Conservation (phyloP, 2,113 vertebrate species). For the Circaetus cinerascens region DNA sequence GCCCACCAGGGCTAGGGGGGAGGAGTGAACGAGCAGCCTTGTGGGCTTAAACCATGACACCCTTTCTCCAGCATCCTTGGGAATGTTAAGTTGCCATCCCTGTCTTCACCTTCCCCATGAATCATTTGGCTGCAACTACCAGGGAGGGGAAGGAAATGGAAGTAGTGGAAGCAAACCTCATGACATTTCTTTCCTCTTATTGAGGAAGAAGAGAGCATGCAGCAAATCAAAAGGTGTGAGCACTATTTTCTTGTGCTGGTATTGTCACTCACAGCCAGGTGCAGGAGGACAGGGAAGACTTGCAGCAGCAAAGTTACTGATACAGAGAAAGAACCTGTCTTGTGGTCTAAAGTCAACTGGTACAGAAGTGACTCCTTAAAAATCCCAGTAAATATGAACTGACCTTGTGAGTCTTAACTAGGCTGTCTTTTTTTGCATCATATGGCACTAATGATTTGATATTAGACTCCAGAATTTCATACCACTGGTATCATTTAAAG, state of each 20-base stretch:
- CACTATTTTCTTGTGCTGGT: background rate
- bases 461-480: background rate
- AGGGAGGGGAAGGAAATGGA: background rate
- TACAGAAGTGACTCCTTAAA: background rate
- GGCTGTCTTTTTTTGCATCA: background rate
- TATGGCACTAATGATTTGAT: background rate
- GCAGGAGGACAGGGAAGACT: background rate
- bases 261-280: background rate
- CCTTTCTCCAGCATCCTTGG: background rate
- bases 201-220: background rate
- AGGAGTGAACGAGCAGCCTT: too few relatives aligned
- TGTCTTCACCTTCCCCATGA: background rate
- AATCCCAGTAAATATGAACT: background rate
- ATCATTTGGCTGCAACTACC: background rate
- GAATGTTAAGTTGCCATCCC: background rate
- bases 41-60: too few relatives aligned
- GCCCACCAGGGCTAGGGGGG: fast-evolving
- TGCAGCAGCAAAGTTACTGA: background rate
- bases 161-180: background rate
- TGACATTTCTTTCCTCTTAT: background rate
- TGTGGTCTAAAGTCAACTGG: background rate
- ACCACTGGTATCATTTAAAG: background rate
- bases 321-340: background rate
- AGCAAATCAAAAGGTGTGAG: background rate
- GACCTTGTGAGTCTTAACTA: background rate